A percentile compares a stretch with the other conserved stretches of the same genome.
These are phyloP conservation scores for Chaetops frenatus DNA, from an alignment of 2,113 vertebrate species.

Conservation along the genomic window DNA sequence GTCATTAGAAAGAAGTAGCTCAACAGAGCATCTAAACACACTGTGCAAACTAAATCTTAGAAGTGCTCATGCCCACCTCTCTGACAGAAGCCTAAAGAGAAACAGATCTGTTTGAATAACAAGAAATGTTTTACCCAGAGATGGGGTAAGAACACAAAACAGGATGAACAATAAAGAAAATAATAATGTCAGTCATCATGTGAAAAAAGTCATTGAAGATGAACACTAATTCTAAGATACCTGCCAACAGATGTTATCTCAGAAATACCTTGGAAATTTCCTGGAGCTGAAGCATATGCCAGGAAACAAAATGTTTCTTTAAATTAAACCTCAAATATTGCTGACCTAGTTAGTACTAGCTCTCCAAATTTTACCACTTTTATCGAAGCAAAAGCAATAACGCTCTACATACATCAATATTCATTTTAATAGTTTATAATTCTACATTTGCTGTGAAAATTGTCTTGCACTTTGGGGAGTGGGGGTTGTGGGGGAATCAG, in stretches of 20 bases:
- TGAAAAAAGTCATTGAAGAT: neutral
- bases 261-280: neutral
- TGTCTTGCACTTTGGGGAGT: neutral
- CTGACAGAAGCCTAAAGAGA: neutral
- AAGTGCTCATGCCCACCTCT: neutral
- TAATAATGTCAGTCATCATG: neutral
- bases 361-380: neutral
- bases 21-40: neutral
- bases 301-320: neutral
- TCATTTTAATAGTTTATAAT: neutral
- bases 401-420: neutral
- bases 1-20: neutral
- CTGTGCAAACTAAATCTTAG: neutral
- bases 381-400: neutral
- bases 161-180: neutral
- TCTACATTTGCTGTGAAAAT: neutral
- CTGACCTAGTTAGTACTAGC: neutral
- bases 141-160: neutral
- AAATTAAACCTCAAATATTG: neutral
- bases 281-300: neutral
- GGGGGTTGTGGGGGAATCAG: fast-evolving
- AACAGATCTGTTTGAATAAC: neutral
- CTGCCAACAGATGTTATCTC: neutral
- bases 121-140: neutral
- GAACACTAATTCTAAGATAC: neutral